A percentile compares a stretch with the other conserved stretches of the same genome.
Evolutionary conservation across 64 coral and sea anemone genomes (phyloP).

Genomic region (Pocillopora verrucosa): DNA sequence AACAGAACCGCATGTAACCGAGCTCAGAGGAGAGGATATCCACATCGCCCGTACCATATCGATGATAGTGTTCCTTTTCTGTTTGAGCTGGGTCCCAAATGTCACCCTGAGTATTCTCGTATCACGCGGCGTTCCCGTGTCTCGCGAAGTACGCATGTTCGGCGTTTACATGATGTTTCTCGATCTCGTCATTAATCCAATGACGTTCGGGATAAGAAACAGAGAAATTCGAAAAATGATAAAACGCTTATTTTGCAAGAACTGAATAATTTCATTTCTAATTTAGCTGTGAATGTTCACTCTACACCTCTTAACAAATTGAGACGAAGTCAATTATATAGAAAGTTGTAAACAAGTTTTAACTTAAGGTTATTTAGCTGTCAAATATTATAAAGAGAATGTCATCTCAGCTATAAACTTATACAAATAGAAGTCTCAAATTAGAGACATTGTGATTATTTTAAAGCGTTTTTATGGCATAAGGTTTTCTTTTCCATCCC

Average conservation of each 20-base stretch:
- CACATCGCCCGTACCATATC: slow-evolving; percentile 18
- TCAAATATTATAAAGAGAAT: no score
- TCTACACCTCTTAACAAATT: no score
- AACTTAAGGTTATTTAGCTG: no score
- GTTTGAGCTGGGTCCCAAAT: slow-evolving; percentile 15
- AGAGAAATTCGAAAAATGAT: slow-evolving; percentile 1
- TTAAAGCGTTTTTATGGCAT: no score
- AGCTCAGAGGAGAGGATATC: slow-evolving; percentile 21
- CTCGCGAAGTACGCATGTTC: neutral
- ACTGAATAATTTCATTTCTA: neutral
- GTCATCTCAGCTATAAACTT: no score
- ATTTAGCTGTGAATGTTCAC: no score
- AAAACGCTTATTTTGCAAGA: neutral
- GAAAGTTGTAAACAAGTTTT: neutral
- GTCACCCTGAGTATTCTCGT: neutral
- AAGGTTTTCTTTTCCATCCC: no score
- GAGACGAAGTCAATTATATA: neutral
- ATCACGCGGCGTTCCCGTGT: neutral
- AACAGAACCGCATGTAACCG: neutral
- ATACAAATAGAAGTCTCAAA: no score
- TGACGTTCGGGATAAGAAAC: slow-evolving; percentile 25
- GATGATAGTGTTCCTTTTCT: slow-evolving; percentile 28
- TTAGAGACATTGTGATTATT: no score
- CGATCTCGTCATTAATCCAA: slow-evolving; percentile 17
- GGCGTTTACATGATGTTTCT: slow-evolving; percentile 32